Evolutionary conservation across 2,113 vertebrate species (phyloP), one percentile per base, ranked within the genome.

Genomic region (Bubo scandiacus): DNA sequence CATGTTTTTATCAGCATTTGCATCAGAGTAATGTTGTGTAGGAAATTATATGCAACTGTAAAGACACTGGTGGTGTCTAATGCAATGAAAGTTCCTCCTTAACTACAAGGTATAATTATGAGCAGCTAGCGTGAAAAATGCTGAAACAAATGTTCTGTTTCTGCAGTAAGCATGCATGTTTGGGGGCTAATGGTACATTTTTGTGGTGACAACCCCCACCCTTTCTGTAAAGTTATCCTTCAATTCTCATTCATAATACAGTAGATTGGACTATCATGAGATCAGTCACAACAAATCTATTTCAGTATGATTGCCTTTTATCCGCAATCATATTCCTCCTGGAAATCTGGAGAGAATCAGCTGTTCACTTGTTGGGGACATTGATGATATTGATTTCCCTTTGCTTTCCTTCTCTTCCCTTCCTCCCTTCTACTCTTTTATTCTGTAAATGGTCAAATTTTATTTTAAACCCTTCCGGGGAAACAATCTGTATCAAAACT

Each of bases 271-370:
- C 72, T 94, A 82, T 59, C 79, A 90, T 73, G 72, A 98, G 81
- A 94, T 94, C 86, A 88, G 74, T 80, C 73, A 83, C 52, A 91
- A 85, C 71, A 94, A 97, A 97, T 88, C 49, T 81, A 94, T 96
- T 96, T 90, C 72, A 45, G 51, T 93, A 77, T 82, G 70, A 96
- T 59, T 97, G 42, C 26, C 63, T 97, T 96, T 97, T 97, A 92
- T 88, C 58, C 13, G 29, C 42, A 79, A 51, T 90, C 58, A 66
- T 88, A 97, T 93, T 97, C 79, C 52, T 96, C 32, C 32, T 82
- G 25, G 57, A 98, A 96, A 95, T 96, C 47, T 86, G 78, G 34
- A 38, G 51, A 91, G 78, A 96, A 96, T 93, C 90, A 97, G 77
- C 51, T 91, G 81, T 94, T 98, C 32, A 52, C 59, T 94, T 96